These are phyloP conservation scores for Xestia xanthographa DNA, from an alignment of 2,888 invertebrate species.

Conservation along the genomic window DNA sequence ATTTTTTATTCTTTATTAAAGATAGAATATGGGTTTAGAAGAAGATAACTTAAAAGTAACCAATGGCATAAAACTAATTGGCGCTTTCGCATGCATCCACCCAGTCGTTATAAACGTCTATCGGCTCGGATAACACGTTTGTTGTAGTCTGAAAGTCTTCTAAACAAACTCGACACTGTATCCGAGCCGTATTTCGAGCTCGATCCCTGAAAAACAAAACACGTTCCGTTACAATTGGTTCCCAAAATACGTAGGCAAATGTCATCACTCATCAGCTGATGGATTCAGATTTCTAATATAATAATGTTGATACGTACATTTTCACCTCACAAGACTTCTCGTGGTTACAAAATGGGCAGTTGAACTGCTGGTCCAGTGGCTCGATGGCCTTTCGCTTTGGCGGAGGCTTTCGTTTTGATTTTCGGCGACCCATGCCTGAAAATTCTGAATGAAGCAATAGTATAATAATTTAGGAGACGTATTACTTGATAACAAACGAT, in stretches of 20 bases:
- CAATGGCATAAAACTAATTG: slow-evolving; percentile 84
- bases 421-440: slow-evolving; percentile 96
- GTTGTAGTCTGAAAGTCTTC: slow-evolving; percentile 99
- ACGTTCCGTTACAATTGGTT: slow-evolving; percentile 12
- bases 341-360: slow-evolving; percentile 99
- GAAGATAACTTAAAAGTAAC: slow-evolving; percentile 55
- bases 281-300: neutral
- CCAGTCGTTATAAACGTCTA: slow-evolving; percentile 99
- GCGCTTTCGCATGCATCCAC: slow-evolving; percentile 99
- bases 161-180: slow-evolving; percentile 98
- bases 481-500: neutral
- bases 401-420: slow-evolving; percentile 99
- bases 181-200: slow-evolving; percentile 97
- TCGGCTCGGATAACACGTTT: slow-evolving; percentile 98
- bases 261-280: neutral
- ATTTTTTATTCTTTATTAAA: neutral
- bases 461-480: neutral
- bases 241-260: slow-evolving; percentile 9
- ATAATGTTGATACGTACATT: slow-evolving; percentile 94
- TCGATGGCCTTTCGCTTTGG: slow-evolving; percentile 97
- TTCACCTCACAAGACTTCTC: slow-evolving; percentile 99
- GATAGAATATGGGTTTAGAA: neutral
- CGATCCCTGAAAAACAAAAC: slow-evolving; percentile 95
- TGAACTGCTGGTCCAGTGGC: slow-evolving; percentile 98
- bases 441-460: slow-evolving; percentile 23